Conservation (phyloP, 1,140 invertebrate species). For the Pentalonia nigronervosa region DNA sequence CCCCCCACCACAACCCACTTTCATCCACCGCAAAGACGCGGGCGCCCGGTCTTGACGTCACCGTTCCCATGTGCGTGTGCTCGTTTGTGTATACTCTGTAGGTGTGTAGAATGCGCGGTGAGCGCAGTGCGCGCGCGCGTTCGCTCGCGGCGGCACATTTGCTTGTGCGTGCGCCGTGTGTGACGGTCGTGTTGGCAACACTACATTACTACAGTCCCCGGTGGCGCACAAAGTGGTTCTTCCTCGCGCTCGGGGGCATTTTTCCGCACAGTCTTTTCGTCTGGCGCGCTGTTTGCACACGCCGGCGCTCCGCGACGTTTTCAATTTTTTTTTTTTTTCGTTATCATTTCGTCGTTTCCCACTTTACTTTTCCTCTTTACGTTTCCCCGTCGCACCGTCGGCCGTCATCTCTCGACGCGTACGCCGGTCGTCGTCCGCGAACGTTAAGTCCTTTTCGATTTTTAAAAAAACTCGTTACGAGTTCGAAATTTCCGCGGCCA, state of each 20-base stretch:
- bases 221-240: conserved; percentile 57
- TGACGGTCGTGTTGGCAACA: conserved; percentile 52
- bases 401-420: background rate
- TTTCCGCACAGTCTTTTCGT: conserved; percentile 58
- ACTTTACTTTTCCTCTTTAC: background rate
- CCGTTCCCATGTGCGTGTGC: background rate
- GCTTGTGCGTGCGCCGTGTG: conserved; percentile 19
- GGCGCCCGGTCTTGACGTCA: background rate
- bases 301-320: conserved; percentile 56
- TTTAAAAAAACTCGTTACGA: conserved; percentile 1
- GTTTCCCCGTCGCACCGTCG: background rate
- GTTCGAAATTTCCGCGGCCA: background rate
- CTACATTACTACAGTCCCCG: conserved; percentile 52
- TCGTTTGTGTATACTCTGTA: background rate
- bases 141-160: background rate
- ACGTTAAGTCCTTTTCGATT: background rate
- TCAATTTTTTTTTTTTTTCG: conserved; percentile 34
- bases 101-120: background rate
- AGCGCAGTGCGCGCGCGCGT: background rate
- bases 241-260: conserved; percentile 57
- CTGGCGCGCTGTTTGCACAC: conserved; percentile 56
- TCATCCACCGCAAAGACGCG: background rate
- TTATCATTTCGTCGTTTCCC: conserved; percentile 23
- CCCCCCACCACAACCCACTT: background rate
- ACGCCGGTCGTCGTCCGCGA: background rate